These are phyloP conservation scores for Chymomyza procnemis DNA, from an alignment of 2,888 invertebrate genomes.

Conservation along the genomic window DNA sequence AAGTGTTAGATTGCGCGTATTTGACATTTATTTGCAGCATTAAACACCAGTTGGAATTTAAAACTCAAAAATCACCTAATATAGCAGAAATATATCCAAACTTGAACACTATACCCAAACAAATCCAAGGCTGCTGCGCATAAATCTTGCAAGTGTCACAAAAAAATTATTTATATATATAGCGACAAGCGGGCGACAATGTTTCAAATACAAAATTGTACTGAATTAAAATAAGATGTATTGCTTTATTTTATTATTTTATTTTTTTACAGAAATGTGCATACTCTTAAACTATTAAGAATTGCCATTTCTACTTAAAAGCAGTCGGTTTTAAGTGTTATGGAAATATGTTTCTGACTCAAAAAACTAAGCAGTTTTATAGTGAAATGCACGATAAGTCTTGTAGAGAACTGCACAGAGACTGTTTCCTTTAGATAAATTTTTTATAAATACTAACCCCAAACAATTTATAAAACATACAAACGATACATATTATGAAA, in stretches of 20 bases:
- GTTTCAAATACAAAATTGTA: neutral
- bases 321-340: too few species aligned
- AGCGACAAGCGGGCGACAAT: conserved; percentile 13
- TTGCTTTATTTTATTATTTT: neutral
- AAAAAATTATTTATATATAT: conserved; percentile 65
- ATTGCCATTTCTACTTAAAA: too few species aligned
- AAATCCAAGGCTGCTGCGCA: conserved; percentile 8
- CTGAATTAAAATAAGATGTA: neutral
- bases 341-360: too few species aligned
- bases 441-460: too few species aligned
- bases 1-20: conserved; percentile 49
- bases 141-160: conserved; percentile 72
- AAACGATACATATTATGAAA: too few species aligned
- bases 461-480: too few species aligned
- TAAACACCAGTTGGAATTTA: conserved; percentile 18
- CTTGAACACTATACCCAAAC: conserved; percentile 5
- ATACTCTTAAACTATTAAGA: neutral
- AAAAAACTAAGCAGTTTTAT: too few species aligned
- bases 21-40: conserved; percentile 36
- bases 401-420: too few species aligned
- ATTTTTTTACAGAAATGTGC: neutral
- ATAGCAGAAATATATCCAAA: neutral
- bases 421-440: too few species aligned
- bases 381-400: too few species aligned
- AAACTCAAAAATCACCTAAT: conserved; percentile 43